phyloP scores from a whole-genome alignment of 2,888 invertebrate genomes.

The Punctoribates punctum region DNA sequence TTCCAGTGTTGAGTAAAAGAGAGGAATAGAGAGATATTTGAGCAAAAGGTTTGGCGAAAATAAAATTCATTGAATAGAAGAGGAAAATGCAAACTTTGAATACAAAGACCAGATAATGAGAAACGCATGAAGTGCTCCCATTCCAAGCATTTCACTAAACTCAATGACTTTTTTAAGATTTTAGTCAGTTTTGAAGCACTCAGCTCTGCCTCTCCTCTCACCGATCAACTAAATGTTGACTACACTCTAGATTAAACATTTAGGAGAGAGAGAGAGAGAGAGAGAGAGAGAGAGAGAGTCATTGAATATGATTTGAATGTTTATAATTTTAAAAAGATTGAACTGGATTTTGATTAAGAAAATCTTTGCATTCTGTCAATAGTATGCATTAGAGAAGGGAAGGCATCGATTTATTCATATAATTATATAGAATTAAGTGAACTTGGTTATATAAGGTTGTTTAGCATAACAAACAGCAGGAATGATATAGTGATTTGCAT shows the following conservation, averaged over 20 bases:
- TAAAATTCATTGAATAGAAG: background rate
- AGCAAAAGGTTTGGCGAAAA: background rate
- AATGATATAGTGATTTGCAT: constrained; percentile 13
- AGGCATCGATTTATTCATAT: too few species aligned
- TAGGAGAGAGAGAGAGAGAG: background rate
- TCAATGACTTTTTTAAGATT: background rate
- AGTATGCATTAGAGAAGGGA: too few species aligned
- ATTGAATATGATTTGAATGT: too few species aligned
- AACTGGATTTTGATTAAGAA: too few species aligned
- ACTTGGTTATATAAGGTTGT: background rate
- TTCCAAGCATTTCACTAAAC: background rate
- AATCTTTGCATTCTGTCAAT: too few species aligned
- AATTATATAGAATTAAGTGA: background rate
- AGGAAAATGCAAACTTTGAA: background rate
- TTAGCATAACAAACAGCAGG: background rate
- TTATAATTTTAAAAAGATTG: too few species aligned
- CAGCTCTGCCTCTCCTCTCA: background rate
- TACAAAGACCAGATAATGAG: constrained; percentile 21
- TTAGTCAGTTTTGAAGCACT: background rate
- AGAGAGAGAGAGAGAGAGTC: background rate
- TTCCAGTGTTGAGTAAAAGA: background rate
- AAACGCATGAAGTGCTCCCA: background rate
- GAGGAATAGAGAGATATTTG: background rate
- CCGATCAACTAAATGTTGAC: background rate
- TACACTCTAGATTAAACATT: too few species aligned